These are phyloP conservation scores for Ophioderma brevispina DNA, from an alignment of 35 echinoderm and acorn worm genomes.

Conservation along the genomic window DNA sequence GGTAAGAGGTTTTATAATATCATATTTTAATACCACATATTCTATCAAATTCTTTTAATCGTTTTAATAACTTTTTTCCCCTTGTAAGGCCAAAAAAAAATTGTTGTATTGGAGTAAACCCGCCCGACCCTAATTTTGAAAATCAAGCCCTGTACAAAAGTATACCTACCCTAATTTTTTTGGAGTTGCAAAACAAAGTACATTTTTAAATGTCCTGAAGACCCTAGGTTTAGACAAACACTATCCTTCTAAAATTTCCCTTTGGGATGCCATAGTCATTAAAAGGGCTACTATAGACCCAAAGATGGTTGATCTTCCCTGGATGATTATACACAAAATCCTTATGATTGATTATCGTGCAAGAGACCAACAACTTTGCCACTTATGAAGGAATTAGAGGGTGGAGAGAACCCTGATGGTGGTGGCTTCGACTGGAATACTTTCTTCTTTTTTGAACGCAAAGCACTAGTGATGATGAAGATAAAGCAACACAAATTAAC, in stretches of 20 bases:
- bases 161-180: no score
- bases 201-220: conserved; percentile 3
- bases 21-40: no score
- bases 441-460: not conserved
- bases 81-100: no score
- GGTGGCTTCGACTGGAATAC: not conserved
- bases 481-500: not conserved
- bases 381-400: not conserved
- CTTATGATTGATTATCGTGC: not conserved
- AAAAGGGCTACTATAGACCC: not conserved
- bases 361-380: not conserved
- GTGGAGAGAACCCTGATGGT: not conserved
- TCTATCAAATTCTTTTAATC: no score
- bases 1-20: no score
- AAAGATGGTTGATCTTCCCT: not conserved
- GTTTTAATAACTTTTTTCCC: no score
- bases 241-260: conserved; percentile 30
- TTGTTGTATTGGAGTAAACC: no score
- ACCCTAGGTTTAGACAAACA: conserved; percentile 8
- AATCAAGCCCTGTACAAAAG: no score
- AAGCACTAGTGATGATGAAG: not conserved
- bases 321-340: not conserved
- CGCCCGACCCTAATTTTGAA: no score
- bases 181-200: no score
- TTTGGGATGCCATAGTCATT: conserved; percentile 19